phyloP scores from a whole-genome alignment of 2,888 invertebrate species.

The Adela reaumurella region DNA sequence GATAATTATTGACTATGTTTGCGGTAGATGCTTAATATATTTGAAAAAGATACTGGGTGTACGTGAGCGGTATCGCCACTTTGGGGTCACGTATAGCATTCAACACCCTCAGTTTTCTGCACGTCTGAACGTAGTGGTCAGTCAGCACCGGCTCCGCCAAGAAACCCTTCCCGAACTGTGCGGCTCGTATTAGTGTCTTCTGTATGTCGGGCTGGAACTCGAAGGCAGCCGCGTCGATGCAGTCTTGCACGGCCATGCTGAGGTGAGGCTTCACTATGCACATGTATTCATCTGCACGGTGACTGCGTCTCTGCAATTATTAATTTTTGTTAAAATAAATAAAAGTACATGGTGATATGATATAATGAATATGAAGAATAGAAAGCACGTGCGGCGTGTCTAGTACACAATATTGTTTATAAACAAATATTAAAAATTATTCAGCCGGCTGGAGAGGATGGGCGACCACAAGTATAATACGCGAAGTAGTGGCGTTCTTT shows the following conservation, averaged over 20 bases:
- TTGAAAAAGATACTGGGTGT: slow-evolving; percentile 75
- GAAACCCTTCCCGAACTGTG: slow-evolving; percentile 94
- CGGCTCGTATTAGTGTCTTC: slow-evolving; percentile 85
- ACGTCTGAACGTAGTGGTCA: slow-evolving; percentile 81
- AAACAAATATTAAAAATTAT: no score
- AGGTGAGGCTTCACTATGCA: slow-evolving; percentile 79
- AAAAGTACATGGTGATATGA: no score
- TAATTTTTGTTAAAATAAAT: no score
- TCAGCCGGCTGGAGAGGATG: no score
- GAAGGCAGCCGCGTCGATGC: slow-evolving; percentile 89
- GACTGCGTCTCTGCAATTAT: slow-evolving; percentile 69
- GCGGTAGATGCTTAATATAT: no score
- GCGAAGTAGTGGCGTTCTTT: no score
- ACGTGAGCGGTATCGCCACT: slow-evolving; percentile 88
- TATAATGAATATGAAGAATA: no score
- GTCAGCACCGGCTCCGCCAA: slow-evolving; percentile 67
- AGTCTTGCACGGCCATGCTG: slow-evolving; percentile 80
- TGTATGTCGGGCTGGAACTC: slow-evolving; percentile 85
- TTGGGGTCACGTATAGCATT: slow-evolving; percentile 83
- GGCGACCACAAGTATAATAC: no score
- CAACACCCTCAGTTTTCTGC: slow-evolving; percentile 81
- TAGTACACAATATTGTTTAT: no score
- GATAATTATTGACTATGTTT: no score
- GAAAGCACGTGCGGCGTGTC: no score
- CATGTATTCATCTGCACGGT: slow-evolving; percentile 91